Evolutionary conservation across 2,113 vertebrate genomes (phyloP), one percentile per base, ranked within the genome.

Genomic region (Ammospiza nelsoni): DNA sequence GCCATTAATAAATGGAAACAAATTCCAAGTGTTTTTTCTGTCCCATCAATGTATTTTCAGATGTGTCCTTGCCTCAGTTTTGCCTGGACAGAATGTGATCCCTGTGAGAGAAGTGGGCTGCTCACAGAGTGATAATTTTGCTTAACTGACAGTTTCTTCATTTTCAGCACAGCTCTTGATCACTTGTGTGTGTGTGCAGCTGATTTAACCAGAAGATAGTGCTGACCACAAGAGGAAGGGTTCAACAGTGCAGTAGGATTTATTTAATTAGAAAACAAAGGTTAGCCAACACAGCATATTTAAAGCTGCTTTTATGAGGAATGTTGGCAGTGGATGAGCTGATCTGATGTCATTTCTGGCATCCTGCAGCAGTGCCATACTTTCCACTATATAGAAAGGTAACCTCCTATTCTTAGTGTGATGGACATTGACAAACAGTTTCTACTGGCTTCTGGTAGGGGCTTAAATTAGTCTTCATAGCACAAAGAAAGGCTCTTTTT

Each of bases 221-320:
- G 92, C 94, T 95, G 95, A 95, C 84, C 90, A 77, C 49, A 63
- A 94, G 92, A 93, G 95, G 89, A 97, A 90, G 72, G 59, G 51
- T 91, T 96, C 95, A 96, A 7, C 91, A 48, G 93, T 63, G 75
- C 87, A 52, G 48, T 44, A 86, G 94, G 92, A 88, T 93, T 97
- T 92, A 90, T 94, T 96, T 97, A 93, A 96, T 96, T 96, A 88
- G 84, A 88, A 86, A 92, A 80, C 87, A 94, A 91, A 91, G 96
- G 90, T 89, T 92, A 96, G 87, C 91, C 92, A 85, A 57, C 89
- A 65, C 94, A 95, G 95, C 89, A 5, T 82, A 94, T 95, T 94
- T 95, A 89, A 94, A 92, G 69, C 95, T 92, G 94, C 76, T 76
- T 95, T 97, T 94, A 91, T 83, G 68, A 84, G 89, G 84, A 94